phyloP scores from a whole-genome alignment of 2,888 invertebrate species.

The Ornithoptera alexandrae region DNA sequence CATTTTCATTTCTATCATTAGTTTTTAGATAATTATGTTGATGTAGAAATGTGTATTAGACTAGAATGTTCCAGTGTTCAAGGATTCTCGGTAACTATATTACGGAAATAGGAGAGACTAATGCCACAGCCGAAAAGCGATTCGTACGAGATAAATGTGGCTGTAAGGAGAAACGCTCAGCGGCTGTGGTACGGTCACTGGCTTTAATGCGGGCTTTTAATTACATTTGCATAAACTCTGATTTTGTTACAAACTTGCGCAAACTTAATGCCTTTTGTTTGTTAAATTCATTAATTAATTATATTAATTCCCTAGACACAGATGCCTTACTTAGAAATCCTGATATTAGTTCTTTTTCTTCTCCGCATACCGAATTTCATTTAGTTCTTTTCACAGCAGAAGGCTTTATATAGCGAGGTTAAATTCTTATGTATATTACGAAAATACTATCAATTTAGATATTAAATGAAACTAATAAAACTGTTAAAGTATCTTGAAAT shows the following conservation, averaged over 20 bases:
- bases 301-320: not conserved
- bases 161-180: conserved; percentile 12
- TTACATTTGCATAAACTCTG: conserved; percentile 21
- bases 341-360: not conserved
- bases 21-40: too few relatives aligned
- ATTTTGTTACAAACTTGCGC: conserved; percentile 13
- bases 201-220: conserved; percentile 14
- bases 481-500: too few relatives aligned
- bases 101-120: not conserved
- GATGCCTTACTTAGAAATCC: not conserved
- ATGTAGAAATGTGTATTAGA: not conserved
- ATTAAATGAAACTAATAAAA: too few relatives aligned
- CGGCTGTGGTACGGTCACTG: conserved; percentile 2
- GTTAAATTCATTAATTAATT: conserved; percentile 2
- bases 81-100: not conserved
- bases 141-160: conserved; percentile 10
- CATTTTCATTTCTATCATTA: too few relatives aligned
- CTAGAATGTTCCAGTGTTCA: not conserved
- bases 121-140: not conserved
- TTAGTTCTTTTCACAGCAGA: too few relatives aligned
- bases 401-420: too few relatives aligned
- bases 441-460: too few relatives aligned
- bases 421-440: too few relatives aligned
- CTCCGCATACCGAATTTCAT: too few relatives aligned
- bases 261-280: conserved; percentile 5